These are phyloP conservation scores for Cavia porcellus DNA, from an alignment of 2,113 vertebrate genomes.

Conservation along the genomic window DNA sequence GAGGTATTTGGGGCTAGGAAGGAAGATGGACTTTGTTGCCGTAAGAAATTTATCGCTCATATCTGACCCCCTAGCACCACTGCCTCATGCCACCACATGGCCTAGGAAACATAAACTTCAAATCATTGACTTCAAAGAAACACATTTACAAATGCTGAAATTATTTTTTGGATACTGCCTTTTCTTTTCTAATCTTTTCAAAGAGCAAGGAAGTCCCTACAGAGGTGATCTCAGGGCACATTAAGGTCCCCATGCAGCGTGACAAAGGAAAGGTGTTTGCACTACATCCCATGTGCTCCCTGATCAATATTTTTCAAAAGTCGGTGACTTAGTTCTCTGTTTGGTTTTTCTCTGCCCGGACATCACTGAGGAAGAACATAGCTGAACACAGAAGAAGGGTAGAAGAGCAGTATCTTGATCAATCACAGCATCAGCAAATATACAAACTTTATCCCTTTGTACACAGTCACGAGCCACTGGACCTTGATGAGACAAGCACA, in stretches of 20 bases:
- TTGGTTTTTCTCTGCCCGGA: slow-evolving; percentile 60
- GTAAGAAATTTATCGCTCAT: neutral
- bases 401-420: slow-evolving; percentile 29
- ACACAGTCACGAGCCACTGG: neutral
- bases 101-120: slow-evolving; percentile 73
- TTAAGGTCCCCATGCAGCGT: neutral
- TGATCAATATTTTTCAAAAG: slow-evolving; percentile 78
- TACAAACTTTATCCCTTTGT: neutral
- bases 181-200: slow-evolving; percentile 65
- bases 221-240: slow-evolving; percentile 44
- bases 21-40: neutral
- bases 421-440: slow-evolving; percentile 18
- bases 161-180: slow-evolving; percentile 71
- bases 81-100: slow-evolving; percentile 43
- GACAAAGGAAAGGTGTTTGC: slow-evolving; percentile 29
- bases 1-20: neutral
- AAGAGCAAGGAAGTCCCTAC: slow-evolving; percentile 56
- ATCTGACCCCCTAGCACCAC: slow-evolving; percentile 27
- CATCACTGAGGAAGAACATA: slow-evolving; percentile 55
- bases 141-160: slow-evolving; percentile 61
- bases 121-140: slow-evolving; percentile 73
- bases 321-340: slow-evolving; percentile 63
- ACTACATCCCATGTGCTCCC: slow-evolving; percentile 16
- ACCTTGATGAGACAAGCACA: neutral
- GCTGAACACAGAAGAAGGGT: slow-evolving; percentile 48